Evolutionary conservation across 1,140 invertebrate species (phyloP).

Genomic region (Vanessa atalanta): DNA sequence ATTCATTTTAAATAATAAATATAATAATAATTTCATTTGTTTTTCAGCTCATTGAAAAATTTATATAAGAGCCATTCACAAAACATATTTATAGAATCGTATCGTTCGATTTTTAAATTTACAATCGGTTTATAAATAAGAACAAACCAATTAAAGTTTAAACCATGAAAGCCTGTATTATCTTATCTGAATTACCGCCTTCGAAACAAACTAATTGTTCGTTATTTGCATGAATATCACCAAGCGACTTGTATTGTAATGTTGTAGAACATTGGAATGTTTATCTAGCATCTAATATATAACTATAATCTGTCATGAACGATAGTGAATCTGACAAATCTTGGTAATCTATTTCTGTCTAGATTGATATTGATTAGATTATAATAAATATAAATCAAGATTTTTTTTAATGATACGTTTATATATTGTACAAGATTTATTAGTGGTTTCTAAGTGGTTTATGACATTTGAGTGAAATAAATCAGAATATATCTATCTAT

Average conservation of each 20-base stretch:
- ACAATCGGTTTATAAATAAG: constrained; percentile 24
- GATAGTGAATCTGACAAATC: constrained; percentile 19
- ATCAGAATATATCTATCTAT: too few species aligned
- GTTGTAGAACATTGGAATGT: background rate
- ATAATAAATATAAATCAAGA: constrained; percentile 18
- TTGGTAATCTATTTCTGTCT: constrained; percentile 23
- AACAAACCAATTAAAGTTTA: constrained; percentile 27
- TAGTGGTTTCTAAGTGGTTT: too few species aligned
- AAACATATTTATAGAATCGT: too few species aligned
- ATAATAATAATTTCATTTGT: too few species aligned
- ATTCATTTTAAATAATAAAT: too few species aligned
- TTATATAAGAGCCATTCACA: too few species aligned
- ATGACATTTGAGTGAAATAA: too few species aligned
- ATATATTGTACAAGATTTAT: background rate
- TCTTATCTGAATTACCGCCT: constrained; percentile 36
- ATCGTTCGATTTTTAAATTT: too few species aligned
- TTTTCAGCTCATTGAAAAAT: too few species aligned
- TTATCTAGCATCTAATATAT: background rate
- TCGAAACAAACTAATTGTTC: constrained; percentile 44
- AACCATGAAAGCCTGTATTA: constrained; percentile 33
- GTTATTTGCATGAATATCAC: constrained; percentile 55
- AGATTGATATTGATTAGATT: constrained; percentile 24
- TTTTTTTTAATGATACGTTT: constrained; percentile 2
- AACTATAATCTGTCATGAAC: constrained; percentile 5
- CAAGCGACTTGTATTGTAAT: background rate